These are phyloP conservation scores for Drosophila pandora DNA, from an alignment of 1,140 invertebrate species.

Conservation along the genomic window DNA sequence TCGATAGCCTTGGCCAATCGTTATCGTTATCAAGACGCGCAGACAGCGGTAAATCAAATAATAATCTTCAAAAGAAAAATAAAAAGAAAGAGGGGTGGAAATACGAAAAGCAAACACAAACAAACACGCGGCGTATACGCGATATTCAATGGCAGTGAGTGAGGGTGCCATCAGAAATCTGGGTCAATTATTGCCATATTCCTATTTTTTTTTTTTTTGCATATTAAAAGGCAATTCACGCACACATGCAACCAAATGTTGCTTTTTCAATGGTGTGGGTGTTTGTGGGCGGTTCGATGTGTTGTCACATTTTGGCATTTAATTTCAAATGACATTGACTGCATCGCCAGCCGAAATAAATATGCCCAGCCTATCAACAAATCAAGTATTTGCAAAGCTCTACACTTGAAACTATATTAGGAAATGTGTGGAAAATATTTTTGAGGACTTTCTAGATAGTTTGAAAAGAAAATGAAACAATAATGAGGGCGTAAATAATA, in stretches of 20 bases:
- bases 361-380: not conserved
- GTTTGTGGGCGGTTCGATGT: slow-evolving; percentile 21
- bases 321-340: slow-evolving; percentile 63
- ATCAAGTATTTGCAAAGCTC: slow-evolving; percentile 9
- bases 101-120: slow-evolving; percentile 9
- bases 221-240: slow-evolving; percentile 39
- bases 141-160: slow-evolving; percentile 18
- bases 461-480: too few species aligned
- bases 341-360: slow-evolving; percentile 46
- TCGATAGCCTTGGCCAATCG: slow-evolving; percentile 11
- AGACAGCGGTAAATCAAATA: slow-evolving; percentile 44
- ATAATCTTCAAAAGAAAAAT: slow-evolving; percentile 37
- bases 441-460: too few species aligned
- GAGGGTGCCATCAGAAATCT: slow-evolving; percentile 59
- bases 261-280: slow-evolving; percentile 10
- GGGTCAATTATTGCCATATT: slow-evolving; percentile 77
- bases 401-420: not conserved
- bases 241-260: slow-evolving; percentile 20
- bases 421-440: not conserved
- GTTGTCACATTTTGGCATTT: slow-evolving; percentile 71
- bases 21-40: slow-evolving; percentile 18
- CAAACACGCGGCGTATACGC: slow-evolving; percentile 44
- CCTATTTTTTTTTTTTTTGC: slow-evolving; percentile 41
- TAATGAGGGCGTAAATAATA: too few species aligned
- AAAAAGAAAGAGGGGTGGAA: not conserved